phyloP scores from a whole-genome alignment of 2,797 vertebrate genomes.

The Syncerus caffer region DNA sequence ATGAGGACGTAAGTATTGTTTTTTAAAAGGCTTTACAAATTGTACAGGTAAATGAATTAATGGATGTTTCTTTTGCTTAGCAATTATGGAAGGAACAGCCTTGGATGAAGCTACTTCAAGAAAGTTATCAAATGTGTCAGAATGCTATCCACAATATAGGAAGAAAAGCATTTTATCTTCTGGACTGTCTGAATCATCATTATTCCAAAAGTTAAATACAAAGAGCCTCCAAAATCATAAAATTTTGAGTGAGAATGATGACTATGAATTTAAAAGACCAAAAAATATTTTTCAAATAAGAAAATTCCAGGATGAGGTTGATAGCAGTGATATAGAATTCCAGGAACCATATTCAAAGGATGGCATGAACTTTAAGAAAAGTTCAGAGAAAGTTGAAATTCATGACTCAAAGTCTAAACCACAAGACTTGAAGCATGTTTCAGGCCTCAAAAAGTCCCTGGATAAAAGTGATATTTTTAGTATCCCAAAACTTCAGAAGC shows the following conservation, averaged over 20 bases:
- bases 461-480: slow-evolving; percentile 15
- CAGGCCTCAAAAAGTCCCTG: background rate
- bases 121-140: background rate
- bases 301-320: background rate
- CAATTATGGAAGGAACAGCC: background rate
- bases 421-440: background rate
- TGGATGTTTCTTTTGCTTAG: slow-evolving; percentile 40
- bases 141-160: background rate
- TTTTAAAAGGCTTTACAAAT: background rate
- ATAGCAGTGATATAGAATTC: background rate
- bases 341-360: background rate
- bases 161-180: slow-evolving; percentile 7
- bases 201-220: background rate
- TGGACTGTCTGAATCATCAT: background rate
- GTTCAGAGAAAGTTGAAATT: slow-evolving; percentile 9
- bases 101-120: slow-evolving; percentile 11
- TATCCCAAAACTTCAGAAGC: background rate
- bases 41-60: slow-evolving; percentile 11
- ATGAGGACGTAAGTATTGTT: background rate
- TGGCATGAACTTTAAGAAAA: background rate
- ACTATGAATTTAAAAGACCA: background rate
- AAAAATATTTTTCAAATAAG: slow-evolving; percentile 24
- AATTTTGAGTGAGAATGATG: background rate
- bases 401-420: slow-evolving; percentile 12
- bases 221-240: background rate